A percentile compares a stretch with the other conserved stretches of the same genome.
phyloP scores from a whole-genome alignment of 2,113 vertebrate species.

The Chauna torquata region DNA sequence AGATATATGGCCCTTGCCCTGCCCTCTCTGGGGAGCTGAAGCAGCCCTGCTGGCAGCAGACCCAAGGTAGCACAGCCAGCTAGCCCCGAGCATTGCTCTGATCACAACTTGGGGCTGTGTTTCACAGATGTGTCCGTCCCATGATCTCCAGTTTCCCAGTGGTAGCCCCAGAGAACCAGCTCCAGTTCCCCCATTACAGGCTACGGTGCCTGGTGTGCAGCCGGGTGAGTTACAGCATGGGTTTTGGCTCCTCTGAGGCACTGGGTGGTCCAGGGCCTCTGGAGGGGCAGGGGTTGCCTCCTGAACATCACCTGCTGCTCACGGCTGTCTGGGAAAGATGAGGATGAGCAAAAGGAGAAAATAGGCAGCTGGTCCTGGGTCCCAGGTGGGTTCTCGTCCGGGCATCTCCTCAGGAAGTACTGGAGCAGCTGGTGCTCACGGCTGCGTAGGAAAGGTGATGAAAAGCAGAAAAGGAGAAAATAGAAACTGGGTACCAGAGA shows the following conservation, averaged over 20 bases:
- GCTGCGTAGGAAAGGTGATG: background rate
- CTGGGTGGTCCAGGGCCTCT: accelerated
- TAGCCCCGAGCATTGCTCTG: background rate
- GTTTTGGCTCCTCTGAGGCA: background rate
- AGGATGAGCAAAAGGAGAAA: background rate
- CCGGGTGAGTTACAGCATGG: background rate
- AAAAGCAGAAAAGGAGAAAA: background rate
- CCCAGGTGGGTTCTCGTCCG: background rate
- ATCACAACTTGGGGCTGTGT: background rate
- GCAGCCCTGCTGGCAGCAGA: background rate
- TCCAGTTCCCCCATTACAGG: background rate
- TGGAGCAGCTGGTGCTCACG: background rate
- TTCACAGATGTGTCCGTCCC: background rate
- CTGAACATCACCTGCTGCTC: background rate
- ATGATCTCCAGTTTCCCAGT: background rate
- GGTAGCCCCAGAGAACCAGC: background rate
- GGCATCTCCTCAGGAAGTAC: background rate
- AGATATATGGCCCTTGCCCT: background rate
- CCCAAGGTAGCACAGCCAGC: accelerated
- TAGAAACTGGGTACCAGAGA: background rate
- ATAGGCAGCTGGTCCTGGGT: background rate
- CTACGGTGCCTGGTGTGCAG: background rate
- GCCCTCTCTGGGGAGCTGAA: background rate
- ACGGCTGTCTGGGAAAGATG: background rate
- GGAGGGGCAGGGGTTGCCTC: background rate